A percentile compares a stretch with the other conserved stretches of the same genome.
Evolutionary conservation across 2,797 vertebrate species (phyloP).

Genomic region (Amphiprion clarkii): DNA sequence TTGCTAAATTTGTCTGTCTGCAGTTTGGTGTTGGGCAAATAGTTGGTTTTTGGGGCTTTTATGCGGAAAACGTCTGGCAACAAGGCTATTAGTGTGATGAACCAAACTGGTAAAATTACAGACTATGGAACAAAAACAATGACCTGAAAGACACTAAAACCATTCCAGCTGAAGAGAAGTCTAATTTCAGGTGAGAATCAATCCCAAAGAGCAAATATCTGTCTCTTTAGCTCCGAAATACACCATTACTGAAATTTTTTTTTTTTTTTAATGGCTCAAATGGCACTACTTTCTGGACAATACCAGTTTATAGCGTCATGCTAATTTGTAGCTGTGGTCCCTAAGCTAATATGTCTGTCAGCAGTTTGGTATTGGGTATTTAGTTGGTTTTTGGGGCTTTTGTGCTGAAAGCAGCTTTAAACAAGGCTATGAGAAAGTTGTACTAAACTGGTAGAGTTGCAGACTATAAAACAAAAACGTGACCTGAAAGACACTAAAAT

Average conservation of each 20-base stretch:
- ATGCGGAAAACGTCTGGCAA: background rate
- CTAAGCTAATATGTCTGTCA: background rate
- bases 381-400: background rate
- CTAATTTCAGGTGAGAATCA: too few relatives aligned
- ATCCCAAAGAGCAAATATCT: too few relatives aligned
- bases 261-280: too few relatives aligned
- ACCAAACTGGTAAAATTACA: background rate
- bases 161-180: too few relatives aligned
- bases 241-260: too few relatives aligned
- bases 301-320: too few relatives aligned
- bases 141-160: slow-evolving; percentile 4
- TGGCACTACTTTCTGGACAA: too few relatives aligned
- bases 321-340: too few relatives aligned
- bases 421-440: background rate
- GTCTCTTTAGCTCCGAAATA: too few relatives aligned
- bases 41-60: background rate
- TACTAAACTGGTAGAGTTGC: background rate
- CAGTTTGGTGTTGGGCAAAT: background rate
- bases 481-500: slow-evolving; percentile 2
- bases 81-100: background rate
- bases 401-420: background rate
- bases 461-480: slow-evolving; percentile 6
- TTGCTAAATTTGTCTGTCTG: too few relatives aligned
- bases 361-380: background rate
- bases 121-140: slow-evolving; percentile 7